Base-by-base conservation (phyloP, 2,113 vertebrate species). In the Oostethus manadensis region DNA sequence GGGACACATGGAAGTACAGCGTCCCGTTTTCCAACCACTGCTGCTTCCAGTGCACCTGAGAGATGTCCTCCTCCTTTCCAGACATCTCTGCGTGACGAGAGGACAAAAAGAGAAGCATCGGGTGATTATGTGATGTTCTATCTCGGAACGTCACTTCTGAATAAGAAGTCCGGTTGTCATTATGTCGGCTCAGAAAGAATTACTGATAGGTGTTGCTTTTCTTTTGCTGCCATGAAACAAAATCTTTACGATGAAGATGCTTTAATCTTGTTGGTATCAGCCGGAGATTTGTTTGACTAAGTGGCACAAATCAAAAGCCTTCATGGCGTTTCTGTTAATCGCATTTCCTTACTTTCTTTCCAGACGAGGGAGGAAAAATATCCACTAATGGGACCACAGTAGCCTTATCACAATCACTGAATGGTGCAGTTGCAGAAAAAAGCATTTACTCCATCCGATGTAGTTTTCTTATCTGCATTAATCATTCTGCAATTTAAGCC, bases 1-100 rank as follows among this genome's bases (percentile, higher is more conserved):
- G 86, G 62, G 94, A 98, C 43, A 99, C 95, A 0, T 98, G 97
- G 85, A 99, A 98, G 79, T 93, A 98, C 2, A 99, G 80, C 0
- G 97, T 98, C 57, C 96, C 96, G 0, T 99, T 98, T 83, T 98
- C 95, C 88, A 99, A 81, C 97, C 97, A 99, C 87, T 98, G 96
- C 87, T 99, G 96, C 75, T 94, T 94, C 97, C 97, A 99, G 80
- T 98, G 94, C 35, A 99, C 95, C 88, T 96, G 87, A 0, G 94
- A 97, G 62, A 99, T 94, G 62, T 98, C 95, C 3, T 93, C 91
- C 7, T 90, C 91, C 0, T 91, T 94, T 15, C 96, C 96, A 0
- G 95, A 95, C 94, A 99, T 99, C 87, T 98, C 97, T 98, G 87
- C 56, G 22, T 90, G 50, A 59, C 16, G 38, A 65, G 14, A 66